Evolutionary conservation across 2,797 vertebrate species (phyloP).

Genomic region (Falco peregrinus): DNA sequence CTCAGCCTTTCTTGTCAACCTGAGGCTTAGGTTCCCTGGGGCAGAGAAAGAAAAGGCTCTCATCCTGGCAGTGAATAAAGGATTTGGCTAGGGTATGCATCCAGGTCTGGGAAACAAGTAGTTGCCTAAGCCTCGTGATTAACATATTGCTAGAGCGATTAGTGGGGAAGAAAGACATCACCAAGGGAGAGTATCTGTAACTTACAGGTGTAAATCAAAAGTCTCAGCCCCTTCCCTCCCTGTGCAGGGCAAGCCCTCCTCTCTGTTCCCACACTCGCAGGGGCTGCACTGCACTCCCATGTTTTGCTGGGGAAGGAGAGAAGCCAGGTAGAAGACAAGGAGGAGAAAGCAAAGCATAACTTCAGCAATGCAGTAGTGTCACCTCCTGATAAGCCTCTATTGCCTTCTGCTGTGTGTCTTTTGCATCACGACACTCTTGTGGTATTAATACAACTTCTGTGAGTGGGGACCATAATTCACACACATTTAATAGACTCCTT

Average conservation of each 20-base stretch:
- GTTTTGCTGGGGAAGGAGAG: neutral
- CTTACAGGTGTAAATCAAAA: neutral
- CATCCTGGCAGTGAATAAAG: neutral
- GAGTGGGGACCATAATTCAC: neutral
- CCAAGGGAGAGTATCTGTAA: neutral
- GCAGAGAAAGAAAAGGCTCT: neutral
- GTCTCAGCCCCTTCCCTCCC: rapidly evolving
- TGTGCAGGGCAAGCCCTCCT: neutral
- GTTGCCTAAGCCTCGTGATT: neutral
- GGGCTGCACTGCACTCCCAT: neutral
- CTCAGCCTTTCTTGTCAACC: neutral
- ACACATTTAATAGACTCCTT: slow-evolving; percentile 16
- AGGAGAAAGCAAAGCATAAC: neutral
- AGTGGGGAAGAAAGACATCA: neutral
- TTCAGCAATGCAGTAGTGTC: neutral
- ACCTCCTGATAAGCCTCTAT: neutral
- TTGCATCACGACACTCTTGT: neutral
- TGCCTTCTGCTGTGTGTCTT: neutral
- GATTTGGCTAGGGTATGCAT: neutral
- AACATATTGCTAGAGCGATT: neutral
- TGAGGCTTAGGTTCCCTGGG: neutral
- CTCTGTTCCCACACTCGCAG: rapidly evolving
- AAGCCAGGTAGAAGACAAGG: neutral
- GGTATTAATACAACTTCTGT: neutral
- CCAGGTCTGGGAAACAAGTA: neutral